Base-by-base conservation (phyloP, 2,888 invertebrate genomes). In the Drosophila nigricruria region DNA sequence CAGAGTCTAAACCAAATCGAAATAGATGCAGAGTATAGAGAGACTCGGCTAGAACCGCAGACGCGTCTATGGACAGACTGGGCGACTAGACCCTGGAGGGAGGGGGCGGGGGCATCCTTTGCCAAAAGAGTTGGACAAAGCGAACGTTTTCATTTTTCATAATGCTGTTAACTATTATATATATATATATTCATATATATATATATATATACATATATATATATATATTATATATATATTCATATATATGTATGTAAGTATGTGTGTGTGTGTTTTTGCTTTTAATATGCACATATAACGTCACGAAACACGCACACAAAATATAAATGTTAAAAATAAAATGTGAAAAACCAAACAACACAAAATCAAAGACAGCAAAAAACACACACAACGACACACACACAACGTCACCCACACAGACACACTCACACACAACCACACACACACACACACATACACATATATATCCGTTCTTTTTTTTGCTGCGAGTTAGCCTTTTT, bases 251-350 rank as follows among this genome's bases (percentile, higher is more conserved):
- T 56, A 1, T 30, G 8, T 30, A 8, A 10, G 52, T 70, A 42
- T 49, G 34, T 56, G 52, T 57, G 62, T 3, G 58, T 49, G 54
- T 59, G 30, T 54, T 47, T 63, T 40, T 66, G 47, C 45, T 30
- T 61, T 59, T 70, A 68, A 78, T 70, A 57, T 75, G 65, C 71
- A 73, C 54, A 70, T 50, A 66, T 43, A 70, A 74, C 62, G 66
- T 70, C 81, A 77, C 67, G 63, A 77, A 78, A 59, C 74, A 82
- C 64, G 76, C 74, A 85, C 78, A 78, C 75, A 83, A 88, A 89
- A 88, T 84, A 80, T 79, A 87, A 81, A 84, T 86, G 88, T 86
- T 82, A 90, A 90, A 91, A 91, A 91, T 91, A 88, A 90, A 90
- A 91, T 90, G 84, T 89, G 82, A 84, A 88, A 88, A 88, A 76